Evolutionary conservation across 2,113 vertebrate species (phyloP), one percentile per base, ranked within the genome.

Genomic region (Phyllopteryx taeniolatus): DNA sequence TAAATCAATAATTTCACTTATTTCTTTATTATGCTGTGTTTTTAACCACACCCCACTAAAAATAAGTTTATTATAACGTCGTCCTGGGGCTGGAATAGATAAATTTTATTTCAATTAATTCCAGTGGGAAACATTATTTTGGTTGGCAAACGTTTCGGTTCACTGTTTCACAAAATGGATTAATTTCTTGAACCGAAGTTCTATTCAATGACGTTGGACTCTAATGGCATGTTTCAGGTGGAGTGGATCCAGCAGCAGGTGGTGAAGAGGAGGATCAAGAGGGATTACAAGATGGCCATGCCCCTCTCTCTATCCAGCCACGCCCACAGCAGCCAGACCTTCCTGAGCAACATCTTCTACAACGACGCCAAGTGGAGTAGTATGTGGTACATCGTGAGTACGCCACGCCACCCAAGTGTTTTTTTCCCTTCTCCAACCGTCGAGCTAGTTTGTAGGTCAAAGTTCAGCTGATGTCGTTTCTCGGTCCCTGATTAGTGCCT

Each of bases 321-420:
- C 80, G 87, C 90, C 84, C 90, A 92, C 61, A 85, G 90, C 89
- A 92, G 85, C 78, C 86, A 84, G 33, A 9, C 22, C 8, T 83
- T 91, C 74, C 96, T 94, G 69, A 94, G 93, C 70, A 95, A 95
- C 65, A 95, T 96, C 82, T 98, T 94, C 86, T 99, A 96, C 91
- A 99, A 98, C 77, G 98, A 99, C 73, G 96, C 96, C 82, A 99
- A 99, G 87, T 99, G 98, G 98, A 96, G 94, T 81, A 98, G 96
- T 92, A 99, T 99, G 98, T 99, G 98, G 98, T 99, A 99, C 80
- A 98, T 99, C 92, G 98, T 99, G 86, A 98, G 98, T 94, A 78
- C 15, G 1, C 76, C 39, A 22, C 4, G 19, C 12, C 63, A n/a
- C 3, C 20, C 62, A 44, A 27, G n/a, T n/a, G 19, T 43, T 66